A percentile compares a stretch with the other conserved stretches of the same genome.
phyloP scores from a whole-genome alignment of 2,113 vertebrate species.

The Lepus europaeus region DNA sequence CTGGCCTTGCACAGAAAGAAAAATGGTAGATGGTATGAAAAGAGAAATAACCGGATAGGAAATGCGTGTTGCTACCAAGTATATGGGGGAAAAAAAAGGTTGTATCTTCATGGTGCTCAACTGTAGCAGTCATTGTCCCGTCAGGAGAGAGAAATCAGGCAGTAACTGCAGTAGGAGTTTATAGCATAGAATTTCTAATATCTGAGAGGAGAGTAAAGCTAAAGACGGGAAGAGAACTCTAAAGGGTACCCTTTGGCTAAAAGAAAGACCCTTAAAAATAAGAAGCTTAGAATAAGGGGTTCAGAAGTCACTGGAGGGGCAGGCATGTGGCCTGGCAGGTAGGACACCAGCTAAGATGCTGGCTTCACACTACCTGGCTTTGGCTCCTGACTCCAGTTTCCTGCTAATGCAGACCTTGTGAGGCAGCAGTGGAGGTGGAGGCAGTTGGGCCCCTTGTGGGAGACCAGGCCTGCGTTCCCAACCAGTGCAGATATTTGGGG shows the following conservation, averaged over 20 bases:
- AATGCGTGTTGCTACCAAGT: background rate
- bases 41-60: slow-evolving; percentile 25
- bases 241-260: background rate
- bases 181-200: background rate
- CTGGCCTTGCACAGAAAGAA: background rate
- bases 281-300: background rate
- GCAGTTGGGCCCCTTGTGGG: too few species aligned
- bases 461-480: too few species aligned
- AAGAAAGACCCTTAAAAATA: background rate
- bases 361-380: too few species aligned
- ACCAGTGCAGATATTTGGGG: too few species aligned
- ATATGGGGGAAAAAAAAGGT: background rate
- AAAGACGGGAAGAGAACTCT: background rate
- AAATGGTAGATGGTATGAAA: background rate
- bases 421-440: too few species aligned
- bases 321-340: too few species aligned
- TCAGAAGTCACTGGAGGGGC: background rate
- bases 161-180: background rate
- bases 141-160: background rate
- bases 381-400: too few species aligned
- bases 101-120: background rate
- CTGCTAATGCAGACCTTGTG: too few species aligned
- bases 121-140: background rate
- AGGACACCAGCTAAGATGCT: too few species aligned
- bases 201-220: background rate